Evolutionary conservation across 2,888 invertebrate genomes (phyloP).

Genomic region (Melieria picta): DNA sequence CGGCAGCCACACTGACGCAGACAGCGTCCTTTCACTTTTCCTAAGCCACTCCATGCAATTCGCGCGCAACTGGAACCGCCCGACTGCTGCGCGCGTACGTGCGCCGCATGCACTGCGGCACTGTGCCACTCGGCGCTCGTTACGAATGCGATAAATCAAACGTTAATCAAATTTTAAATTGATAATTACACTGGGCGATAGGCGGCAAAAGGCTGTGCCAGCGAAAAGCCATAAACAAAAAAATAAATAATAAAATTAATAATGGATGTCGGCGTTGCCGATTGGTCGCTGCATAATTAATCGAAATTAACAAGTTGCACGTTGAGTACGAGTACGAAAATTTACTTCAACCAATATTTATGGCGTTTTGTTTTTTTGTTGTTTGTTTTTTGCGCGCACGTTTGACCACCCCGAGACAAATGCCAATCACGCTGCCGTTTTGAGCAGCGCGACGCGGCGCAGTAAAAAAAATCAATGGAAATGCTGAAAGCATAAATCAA

Average conservation of each 20-base stretch:
- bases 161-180: conserved; percentile 12
- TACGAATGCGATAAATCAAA: conserved; percentile 5
- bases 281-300: too few relatives aligned
- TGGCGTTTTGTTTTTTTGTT: too few relatives aligned
- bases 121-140: background rate
- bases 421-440: too few relatives aligned
- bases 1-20: background rate
- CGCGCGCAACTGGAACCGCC: background rate
- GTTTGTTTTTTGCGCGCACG: background rate
- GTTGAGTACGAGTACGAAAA: too few relatives aligned
- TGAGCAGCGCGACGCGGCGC: background rate
- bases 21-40: background rate
- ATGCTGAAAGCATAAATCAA: conserved; percentile 18
- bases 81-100: background rate
- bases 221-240: too few relatives aligned
- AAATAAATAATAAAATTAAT: too few relatives aligned
- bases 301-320: too few relatives aligned
- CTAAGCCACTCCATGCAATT: background rate
- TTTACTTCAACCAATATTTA: too few relatives aligned
- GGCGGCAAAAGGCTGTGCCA: too few relatives aligned
- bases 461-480: background rate
- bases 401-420: conserved; percentile 2
- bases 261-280: too few relatives aligned
- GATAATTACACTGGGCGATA: conserved; percentile 2
- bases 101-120: background rate